These are phyloP conservation scores for Paracentrotus lividus DNA, from an alignment of 53 echinoderm and acorn worm species.

Conservation along the genomic window DNA sequence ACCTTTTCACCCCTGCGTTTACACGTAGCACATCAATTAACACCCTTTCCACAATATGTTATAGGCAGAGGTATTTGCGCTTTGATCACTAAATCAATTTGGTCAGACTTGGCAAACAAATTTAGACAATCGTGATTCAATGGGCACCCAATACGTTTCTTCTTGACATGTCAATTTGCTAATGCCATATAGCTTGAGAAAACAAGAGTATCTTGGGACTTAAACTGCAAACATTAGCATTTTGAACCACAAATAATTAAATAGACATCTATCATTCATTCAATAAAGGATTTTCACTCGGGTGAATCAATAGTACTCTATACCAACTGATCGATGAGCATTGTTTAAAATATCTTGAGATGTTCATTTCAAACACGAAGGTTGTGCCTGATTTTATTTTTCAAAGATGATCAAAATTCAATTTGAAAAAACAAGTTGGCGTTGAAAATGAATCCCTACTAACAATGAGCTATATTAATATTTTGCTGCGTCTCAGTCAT, in stretches of 20 bases:
- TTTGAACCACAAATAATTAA: background rate
- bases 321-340: no score
- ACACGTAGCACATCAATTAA: background rate
- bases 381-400: no score
- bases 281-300: background rate
- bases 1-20: background rate
- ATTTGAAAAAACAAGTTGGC: no score
- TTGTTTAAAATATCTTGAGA: background rate
- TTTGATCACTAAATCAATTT: constrained; percentile 32
- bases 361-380: no score
- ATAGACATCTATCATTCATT: background rate
- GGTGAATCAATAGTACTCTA: background rate
- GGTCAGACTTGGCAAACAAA: constrained; percentile 32
- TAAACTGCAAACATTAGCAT: background rate
- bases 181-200: background rate
- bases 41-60: background rate
- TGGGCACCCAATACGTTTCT: background rate
- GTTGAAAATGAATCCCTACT: no score
- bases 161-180: constrained; percentile 2
- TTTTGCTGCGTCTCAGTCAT: no score
- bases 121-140: constrained; percentile 11
- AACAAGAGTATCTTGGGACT: background rate
- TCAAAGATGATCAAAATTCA: no score
- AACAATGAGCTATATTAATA: no score
- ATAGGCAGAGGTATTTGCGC: background rate